Evolutionary conservation across 1,140 invertebrate species (phyloP).

Genomic region (Microplitis mediator): DNA sequence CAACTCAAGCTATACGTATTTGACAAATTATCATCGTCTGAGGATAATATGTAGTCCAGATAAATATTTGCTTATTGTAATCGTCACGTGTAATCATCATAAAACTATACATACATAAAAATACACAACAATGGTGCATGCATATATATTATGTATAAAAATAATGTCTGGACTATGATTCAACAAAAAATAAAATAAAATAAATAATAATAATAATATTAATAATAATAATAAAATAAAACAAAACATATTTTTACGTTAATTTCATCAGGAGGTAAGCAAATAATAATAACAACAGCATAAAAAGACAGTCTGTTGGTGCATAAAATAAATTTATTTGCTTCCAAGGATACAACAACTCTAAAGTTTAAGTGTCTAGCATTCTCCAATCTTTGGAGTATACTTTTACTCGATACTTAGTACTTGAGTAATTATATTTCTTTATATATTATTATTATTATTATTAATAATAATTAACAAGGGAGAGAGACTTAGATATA

Average conservation of each 20-base stretch:
- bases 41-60: constrained; percentile 50
- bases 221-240: too few species aligned
- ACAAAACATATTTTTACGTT: too few species aligned
- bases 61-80: background rate
- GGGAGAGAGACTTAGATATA: background rate
- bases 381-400: constrained; percentile 39
- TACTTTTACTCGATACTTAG: constrained; percentile 47
- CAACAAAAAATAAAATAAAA: too few species aligned
- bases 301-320: background rate
- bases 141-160: too few species aligned
- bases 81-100: background rate
- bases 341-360: constrained; percentile 33
- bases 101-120: background rate
- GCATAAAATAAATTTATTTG: constrained; percentile 22
- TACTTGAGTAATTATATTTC: constrained; percentile 51
- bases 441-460: constrained; percentile 11
- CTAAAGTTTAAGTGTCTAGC: constrained; percentile 33
- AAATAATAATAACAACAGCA: background rate
- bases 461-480: background rate
- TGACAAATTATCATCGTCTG: constrained; percentile 52
- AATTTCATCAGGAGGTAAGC: background rate
- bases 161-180: too few species aligned
- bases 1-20: constrained; percentile 56
- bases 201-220: too few species aligned
- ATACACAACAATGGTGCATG: background rate